Percentiles rank a stretch among this genome's conserved stretches.
Conservation (phyloP, 2,113 vertebrate genomes). For the Myotis lucifugus region DNA sequence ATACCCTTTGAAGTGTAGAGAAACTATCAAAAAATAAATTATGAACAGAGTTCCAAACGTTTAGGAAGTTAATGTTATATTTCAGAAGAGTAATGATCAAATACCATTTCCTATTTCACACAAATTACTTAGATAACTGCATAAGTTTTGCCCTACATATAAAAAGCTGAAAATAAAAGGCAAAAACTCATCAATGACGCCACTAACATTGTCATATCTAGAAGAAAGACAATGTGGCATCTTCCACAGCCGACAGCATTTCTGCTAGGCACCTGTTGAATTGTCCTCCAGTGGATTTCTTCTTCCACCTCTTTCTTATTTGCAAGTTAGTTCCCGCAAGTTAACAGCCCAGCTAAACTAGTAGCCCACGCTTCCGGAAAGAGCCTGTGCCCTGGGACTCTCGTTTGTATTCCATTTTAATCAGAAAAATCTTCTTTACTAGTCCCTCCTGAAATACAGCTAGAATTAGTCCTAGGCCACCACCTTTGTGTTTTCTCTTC, state of each 20-base stretch:
- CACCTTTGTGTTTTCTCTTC: not conserved
- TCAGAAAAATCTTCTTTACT: not conserved
- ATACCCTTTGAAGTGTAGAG: not conserved
- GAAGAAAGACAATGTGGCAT: not conserved
- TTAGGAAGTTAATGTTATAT: slow-evolving; percentile 10
- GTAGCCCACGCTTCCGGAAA: not conserved
- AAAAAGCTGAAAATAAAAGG: not conserved
- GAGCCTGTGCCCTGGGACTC: not conserved
- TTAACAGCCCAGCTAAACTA: not conserved
- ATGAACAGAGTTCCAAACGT: not conserved
- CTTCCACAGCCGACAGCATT: not conserved
- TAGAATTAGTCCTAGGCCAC: not conserved
- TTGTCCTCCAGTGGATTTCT: not conserved
- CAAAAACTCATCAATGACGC: not conserved
- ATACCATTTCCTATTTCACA: slow-evolving; percentile 10
- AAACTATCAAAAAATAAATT: slow-evolving; percentile 19
- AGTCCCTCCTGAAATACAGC: not conserved
- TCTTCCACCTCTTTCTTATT: not conserved
- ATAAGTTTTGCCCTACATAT: not conserved
- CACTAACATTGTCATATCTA: not conserved
- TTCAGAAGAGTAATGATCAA: slow-evolving; percentile 29
- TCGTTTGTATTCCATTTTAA: not conserved
- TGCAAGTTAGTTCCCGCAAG: not conserved
- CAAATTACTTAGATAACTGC: not conserved
- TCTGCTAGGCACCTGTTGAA: not conserved